phyloP scores from a whole-genome alignment of 2,113 vertebrate genomes.

The Ascaphus truei region DNA sequence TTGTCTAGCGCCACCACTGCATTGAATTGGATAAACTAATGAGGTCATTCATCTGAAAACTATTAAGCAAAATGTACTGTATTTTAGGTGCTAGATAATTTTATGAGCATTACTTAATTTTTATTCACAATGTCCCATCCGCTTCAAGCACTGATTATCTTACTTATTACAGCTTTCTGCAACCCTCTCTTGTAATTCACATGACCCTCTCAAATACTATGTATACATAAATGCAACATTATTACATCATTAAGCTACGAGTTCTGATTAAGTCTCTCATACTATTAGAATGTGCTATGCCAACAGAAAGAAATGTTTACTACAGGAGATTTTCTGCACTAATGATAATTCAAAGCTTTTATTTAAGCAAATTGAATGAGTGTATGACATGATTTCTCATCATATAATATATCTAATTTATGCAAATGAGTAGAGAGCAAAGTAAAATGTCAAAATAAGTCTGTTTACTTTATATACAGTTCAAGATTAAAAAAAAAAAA shows the following conservation, averaged over 20 bases:
- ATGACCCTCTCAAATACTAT: not conserved
- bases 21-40: conserved; percentile 2
- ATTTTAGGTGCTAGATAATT: conserved; percentile 24
- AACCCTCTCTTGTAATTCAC: not conserved
- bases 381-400: not conserved
- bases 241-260: conserved; percentile 15
- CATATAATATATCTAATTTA: conserved; percentile 14
- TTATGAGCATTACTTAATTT: conserved; percentile 27
- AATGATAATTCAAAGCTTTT: conserved; percentile 15
- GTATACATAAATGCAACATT: not conserved
- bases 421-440: not conserved
- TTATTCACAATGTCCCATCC: conserved; percentile 27
- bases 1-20: not conserved
- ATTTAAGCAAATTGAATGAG: conserved; percentile 3
- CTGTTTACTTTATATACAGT: too few relatives aligned
- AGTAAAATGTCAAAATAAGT: conserved; percentile 1
- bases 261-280: conserved; percentile 4
- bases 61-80: conserved; percentile 24
- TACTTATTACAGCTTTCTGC: not conserved
- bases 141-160: conserved; percentile 22
- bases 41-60: conserved; percentile 14
- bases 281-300: conserved; percentile 8
- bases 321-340: not conserved
- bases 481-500: too few relatives aligned
- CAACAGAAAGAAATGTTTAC: conserved; percentile 17